Conservation (phyloP, 2,113 vertebrate species). For the Cephalopholis sonnerati region DNA sequence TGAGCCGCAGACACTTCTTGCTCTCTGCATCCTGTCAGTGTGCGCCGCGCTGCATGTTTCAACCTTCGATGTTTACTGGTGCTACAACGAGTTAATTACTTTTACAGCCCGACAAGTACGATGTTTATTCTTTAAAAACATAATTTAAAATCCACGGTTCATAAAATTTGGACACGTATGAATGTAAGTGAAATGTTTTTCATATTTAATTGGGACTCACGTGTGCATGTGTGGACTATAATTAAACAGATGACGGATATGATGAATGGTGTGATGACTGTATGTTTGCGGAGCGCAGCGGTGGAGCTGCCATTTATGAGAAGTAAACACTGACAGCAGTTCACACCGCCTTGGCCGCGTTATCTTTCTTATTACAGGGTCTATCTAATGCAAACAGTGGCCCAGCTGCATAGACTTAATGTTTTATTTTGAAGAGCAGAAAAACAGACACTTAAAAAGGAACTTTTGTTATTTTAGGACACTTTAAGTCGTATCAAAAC, state of each 20-base stretch:
- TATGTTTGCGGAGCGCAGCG: not conserved
- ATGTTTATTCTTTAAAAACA: not conserved
- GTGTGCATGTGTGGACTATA: not conserved
- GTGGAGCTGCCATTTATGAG: not conserved
- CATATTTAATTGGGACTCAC: not conserved
- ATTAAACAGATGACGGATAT: not conserved
- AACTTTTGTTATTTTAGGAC: not conserved
- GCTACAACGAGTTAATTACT: slow-evolving; percentile 1
- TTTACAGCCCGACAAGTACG: not conserved
- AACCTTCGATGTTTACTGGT: not conserved
- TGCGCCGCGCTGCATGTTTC: not conserved
- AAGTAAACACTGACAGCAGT: slow-evolving; percentile 22
- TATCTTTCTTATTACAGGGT: not conserved
- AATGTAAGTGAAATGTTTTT: not conserved
- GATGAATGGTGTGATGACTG: not conserved
- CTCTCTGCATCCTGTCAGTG: not conserved
- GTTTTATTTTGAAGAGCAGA: not conserved
- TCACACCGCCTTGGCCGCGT: not conserved
- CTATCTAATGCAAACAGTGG: slow-evolving; percentile 14
- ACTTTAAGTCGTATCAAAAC: not conserved
- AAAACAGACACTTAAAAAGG: not conserved
- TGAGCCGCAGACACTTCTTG: not conserved
- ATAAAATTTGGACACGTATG: too few species aligned
- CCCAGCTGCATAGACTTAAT: not conserved
- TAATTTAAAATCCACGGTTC: not conserved